Evolutionary conservation across 1,140 invertebrate genomes (phyloP), one percentile per base, ranked within the genome.

Genomic region (Zaprionus inermis): DNA sequence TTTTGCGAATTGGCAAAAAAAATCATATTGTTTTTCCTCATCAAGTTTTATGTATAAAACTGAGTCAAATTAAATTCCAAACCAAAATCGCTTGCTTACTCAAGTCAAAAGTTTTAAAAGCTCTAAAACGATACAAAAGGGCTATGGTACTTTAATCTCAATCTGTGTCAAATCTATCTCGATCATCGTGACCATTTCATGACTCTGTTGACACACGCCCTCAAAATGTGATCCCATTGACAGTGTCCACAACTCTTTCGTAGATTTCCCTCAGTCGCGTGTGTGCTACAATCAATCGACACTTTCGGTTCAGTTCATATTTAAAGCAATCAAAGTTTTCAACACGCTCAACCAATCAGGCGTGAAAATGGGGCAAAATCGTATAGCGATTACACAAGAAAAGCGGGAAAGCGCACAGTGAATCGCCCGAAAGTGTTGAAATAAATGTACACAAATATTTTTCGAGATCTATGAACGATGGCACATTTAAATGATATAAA

Each of bases 331-430:
- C 72, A 61, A 83, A 69, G 73, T 64, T 86, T 86, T 86, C 82
- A 86, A 79, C 83, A 88, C 79, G 22, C 59, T 51, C 51, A 61
- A 52, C 76, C 77, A 88, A 86, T 86, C 83, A 88, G 76, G 83
- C 79, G 77, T 88, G 64, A 63, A 88, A 82, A 81, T 85, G 72
- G 56, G 72, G 22, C 61, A 28, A 56, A 71, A 82, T 70, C 71
- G 16, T 61, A 36, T 52, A 66, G 58, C 44, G 59, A 67, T 82
- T 79, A 68, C 49, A 68, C 69, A 81, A 84, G 73, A 74, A 59
- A 46, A 49, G 57, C 12, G 60, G 36, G 36, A 5, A n/a, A n/a
- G n/a, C 0, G 24, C 3, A 28, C 1, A 5, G 46, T 12, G 24
- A 49, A 44, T 44, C n/a, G n/a, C 5, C 11, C 11, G 16, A 38